Evolutionary conservation across 2,113 vertebrate species (phyloP).

Genomic region (Copsychus sechellarum): DNA sequence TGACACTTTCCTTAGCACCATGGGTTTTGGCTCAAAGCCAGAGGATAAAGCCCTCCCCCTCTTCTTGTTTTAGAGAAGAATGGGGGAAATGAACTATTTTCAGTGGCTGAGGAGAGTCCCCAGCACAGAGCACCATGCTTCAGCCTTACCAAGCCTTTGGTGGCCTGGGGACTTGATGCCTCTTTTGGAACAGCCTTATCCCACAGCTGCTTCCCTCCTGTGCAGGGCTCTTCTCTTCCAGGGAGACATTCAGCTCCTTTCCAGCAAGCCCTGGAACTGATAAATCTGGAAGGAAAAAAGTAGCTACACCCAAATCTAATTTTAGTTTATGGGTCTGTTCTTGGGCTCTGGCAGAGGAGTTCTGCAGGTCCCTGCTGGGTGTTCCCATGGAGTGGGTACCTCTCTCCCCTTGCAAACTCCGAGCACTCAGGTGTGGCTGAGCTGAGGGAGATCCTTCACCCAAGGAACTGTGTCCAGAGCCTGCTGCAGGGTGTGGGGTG

Average conservation of each 20-base stretch:
- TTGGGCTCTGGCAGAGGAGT: background rate
- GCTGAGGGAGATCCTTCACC: background rate
- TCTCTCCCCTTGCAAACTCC: fast-evolving
- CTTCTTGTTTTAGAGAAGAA: background rate
- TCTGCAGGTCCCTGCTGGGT: background rate
- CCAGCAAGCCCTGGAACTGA: background rate
- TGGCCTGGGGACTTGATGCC: background rate
- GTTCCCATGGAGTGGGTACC: background rate
- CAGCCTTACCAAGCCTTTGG: background rate
- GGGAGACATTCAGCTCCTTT: background rate
- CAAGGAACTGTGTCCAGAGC: background rate
- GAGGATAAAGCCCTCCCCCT: background rate
- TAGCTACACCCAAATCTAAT: background rate
- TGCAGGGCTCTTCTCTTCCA: background rate
- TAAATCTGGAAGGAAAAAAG: background rate
- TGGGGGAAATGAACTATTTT: background rate
- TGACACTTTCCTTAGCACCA: background rate
- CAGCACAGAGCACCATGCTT: background rate
- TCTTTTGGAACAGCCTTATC: background rate
- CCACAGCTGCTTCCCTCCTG: background rate
- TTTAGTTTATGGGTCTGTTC: background rate
- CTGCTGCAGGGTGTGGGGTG: background rate
- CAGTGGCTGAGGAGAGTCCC: background rate
- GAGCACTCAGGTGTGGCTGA: background rate
- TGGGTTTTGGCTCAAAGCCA: background rate